Percentiles rank a stretch among this genome's conserved stretches.
phyloP scores from a whole-genome alignment of 1,140 invertebrate species.

The Platorchestia sp. region DNA sequence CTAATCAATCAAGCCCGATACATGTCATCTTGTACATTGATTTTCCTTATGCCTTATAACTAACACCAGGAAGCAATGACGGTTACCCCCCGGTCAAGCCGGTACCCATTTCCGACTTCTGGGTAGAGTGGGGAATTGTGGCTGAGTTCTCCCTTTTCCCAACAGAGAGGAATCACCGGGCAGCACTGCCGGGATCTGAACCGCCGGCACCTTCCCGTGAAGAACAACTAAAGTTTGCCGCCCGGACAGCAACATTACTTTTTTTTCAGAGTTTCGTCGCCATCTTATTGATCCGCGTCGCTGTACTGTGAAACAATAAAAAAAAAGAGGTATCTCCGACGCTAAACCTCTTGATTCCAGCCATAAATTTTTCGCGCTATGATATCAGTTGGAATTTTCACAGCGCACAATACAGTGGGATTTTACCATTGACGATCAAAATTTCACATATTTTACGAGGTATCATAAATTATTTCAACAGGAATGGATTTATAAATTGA shows the following conservation, averaged over 20 bases:
- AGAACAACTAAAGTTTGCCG: background rate
- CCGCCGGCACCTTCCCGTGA: no score
- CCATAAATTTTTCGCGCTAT: background rate
- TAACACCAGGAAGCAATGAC: no score
- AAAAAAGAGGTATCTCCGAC: background rate
- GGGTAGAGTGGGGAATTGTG: no score
- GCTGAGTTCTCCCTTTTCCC: no score
- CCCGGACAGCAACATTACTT: background rate
- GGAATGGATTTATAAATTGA: background rate
- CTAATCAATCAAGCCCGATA: no score
- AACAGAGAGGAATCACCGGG: no score
- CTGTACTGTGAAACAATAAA: background rate
- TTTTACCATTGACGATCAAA: background rate
- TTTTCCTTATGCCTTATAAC: no score
- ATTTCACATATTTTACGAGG: background rate
- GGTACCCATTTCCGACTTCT: no score
- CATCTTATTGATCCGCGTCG: background rate
- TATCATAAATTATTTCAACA: background rate
- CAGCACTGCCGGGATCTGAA: no score
- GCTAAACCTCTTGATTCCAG: background rate
- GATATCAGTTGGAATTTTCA: background rate
- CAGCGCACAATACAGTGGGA: background rate
- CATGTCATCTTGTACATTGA: no score
- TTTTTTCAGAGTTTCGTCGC: background rate
- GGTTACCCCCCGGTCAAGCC: no score